phyloP scores from a whole-genome alignment of 1,140 invertebrate species.

The Zaprionus gabonicus region DNA sequence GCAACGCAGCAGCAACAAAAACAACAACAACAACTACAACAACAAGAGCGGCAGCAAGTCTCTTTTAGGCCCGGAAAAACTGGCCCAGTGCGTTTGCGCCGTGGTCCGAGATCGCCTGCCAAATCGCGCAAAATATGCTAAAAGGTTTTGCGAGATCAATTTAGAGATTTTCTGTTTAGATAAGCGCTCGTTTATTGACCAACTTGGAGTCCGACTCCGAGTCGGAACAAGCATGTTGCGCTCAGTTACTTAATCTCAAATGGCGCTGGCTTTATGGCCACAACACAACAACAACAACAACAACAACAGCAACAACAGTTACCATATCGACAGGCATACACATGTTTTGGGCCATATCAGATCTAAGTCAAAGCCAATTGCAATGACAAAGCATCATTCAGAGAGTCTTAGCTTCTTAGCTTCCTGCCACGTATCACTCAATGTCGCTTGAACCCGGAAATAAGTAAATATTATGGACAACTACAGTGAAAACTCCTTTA shows the following conservation, averaged over 20 bases:
- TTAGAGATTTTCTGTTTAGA: conserved; percentile 82
- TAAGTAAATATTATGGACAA: not conserved
- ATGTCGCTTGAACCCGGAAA: not conserved
- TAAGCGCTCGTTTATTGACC: conserved; percentile 78
- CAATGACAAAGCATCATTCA: conserved; percentile 70
- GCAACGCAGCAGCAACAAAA: conserved; percentile 7
- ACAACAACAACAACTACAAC: conserved; percentile 46
- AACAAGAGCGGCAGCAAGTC: conserved; percentile 37
- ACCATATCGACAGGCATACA: conserved; percentile 69
- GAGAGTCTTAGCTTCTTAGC: conserved; percentile 4
- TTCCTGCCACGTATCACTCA: conserved; percentile 22
- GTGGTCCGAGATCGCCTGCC: conserved; percentile 58
- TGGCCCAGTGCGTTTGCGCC: conserved; percentile 41
- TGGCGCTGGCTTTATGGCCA: conserved; percentile 66
- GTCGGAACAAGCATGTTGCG: conserved; percentile 45
- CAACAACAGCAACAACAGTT: conserved; percentile 25
- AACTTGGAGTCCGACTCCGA: conserved; percentile 28
- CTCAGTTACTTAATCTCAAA: conserved; percentile 78
- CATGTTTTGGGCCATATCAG: conserved; percentile 74
- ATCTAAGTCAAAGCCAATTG: conserved; percentile 64
- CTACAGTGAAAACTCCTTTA: too few relatives aligned
- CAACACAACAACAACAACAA: conserved; percentile 16
- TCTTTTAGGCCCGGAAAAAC: conserved; percentile 60
- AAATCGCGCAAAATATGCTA: conserved; percentile 83
- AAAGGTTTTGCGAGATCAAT: conserved; percentile 83